A percentile compares a stretch with the other conserved stretches of the same genome.
Evolutionary conservation across 2,113 vertebrate species (phyloP).

Genomic region (Chloropsis cyanopogon): DNA sequence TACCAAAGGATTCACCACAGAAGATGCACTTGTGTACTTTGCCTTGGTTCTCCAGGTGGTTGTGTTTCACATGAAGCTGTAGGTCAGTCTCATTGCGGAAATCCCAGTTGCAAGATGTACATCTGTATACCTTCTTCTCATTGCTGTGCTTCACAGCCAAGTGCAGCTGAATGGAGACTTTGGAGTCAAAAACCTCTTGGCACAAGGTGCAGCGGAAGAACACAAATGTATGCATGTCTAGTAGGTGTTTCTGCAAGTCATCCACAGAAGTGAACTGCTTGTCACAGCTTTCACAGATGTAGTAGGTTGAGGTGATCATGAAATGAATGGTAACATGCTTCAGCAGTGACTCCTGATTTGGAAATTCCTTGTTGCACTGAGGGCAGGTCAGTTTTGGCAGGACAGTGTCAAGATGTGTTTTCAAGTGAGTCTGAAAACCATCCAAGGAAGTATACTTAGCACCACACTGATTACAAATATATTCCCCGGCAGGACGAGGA

Average conservation of each 20-base stretch:
- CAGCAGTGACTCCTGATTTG: slow-evolving; percentile 93
- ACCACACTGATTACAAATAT: slow-evolving; percentile 95
- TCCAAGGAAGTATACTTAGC: slow-evolving; percentile 94
- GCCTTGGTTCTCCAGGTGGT: slow-evolving; percentile 94
- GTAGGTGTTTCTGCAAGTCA: slow-evolving; percentile 95
- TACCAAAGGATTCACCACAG: slow-evolving; percentile 96
- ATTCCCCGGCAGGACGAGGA: slow-evolving; percentile 85
- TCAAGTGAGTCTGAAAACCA: slow-evolving; percentile 95
- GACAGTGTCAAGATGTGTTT: slow-evolving; percentile 92
- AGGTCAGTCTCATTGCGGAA: slow-evolving; percentile 95
- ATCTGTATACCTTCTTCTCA: slow-evolving; percentile 95
- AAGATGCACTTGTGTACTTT: slow-evolving; percentile 94
- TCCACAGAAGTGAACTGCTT: slow-evolving; percentile 98
- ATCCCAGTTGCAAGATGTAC: slow-evolving; percentile 98
- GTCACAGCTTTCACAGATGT: slow-evolving; percentile 98
- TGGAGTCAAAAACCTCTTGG: slow-evolving; percentile 98
- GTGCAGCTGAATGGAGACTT: slow-evolving; percentile 97
- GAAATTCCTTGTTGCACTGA: slow-evolving; percentile 98
- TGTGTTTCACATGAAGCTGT: slow-evolving; percentile 95
- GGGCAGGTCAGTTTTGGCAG: slow-evolving; percentile 93
- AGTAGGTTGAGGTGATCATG: slow-evolving; percentile 96
- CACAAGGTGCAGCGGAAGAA: slow-evolving; percentile 98
- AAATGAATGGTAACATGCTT: slow-evolving; percentile 98
- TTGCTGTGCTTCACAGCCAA: slow-evolving; percentile 98
- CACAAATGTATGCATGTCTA: slow-evolving; percentile 98